Conservation (phyloP, 2,113 vertebrate genomes). For the Oncorhynchus clarkii region DNA sequence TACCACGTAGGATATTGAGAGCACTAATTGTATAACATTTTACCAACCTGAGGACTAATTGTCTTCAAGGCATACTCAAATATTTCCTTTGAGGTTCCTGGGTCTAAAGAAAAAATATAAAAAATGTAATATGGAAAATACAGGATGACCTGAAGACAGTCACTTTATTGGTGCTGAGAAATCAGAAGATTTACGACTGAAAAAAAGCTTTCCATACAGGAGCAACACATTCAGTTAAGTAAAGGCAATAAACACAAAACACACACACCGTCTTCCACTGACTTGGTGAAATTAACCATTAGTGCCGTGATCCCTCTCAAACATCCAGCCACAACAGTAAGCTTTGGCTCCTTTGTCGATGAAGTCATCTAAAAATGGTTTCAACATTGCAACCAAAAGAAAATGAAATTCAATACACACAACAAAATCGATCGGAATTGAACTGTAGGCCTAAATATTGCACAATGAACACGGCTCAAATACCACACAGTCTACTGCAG, state of each 20-base stretch:
- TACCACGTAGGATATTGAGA: not conserved
- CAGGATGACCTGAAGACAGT: too few species aligned
- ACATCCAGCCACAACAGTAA: slow-evolving; percentile 86
- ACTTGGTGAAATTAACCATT: slow-evolving; percentile 93
- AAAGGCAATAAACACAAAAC: not conserved
- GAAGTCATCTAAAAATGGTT: slow-evolving; percentile 85
- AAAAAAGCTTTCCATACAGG: too few species aligned
- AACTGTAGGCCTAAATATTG: too few species aligned
- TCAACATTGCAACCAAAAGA: not conserved
- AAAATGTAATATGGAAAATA: too few species aligned
- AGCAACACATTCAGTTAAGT: not conserved
- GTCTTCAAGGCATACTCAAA: slow-evolving; percentile 89
- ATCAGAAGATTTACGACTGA: too few species aligned
- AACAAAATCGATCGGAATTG: too few species aligned
- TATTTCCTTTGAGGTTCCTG: slow-evolving; percentile 85
- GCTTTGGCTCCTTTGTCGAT: slow-evolving; percentile 81
- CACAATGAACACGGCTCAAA: too few species aligned
- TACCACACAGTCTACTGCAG: too few species aligned
- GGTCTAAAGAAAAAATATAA: slow-evolving; percentile 71
- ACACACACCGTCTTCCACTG: slow-evolving; percentile 85
- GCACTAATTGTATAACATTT: slow-evolving; percentile 30
- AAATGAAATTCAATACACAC: not conserved
- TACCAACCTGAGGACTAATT: slow-evolving; percentile 84
- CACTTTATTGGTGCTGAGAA: too few species aligned
- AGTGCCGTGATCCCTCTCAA: slow-evolving; percentile 86